Evolutionary conservation across 2,888 invertebrate genomes (phyloP).

Genomic region (Sialis lutaria): DNA sequence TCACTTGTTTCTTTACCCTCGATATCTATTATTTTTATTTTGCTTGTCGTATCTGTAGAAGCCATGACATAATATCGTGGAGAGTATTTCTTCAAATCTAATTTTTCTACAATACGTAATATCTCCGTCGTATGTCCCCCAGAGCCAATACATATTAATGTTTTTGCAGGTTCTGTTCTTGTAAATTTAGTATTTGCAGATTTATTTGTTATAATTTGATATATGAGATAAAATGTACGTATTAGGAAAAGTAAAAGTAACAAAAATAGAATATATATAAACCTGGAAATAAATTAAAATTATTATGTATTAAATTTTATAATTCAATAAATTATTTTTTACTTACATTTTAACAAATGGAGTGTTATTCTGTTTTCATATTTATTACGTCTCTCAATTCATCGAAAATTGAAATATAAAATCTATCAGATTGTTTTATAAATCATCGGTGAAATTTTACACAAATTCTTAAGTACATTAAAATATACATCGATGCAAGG

Average conservation of each 20-base stretch:
- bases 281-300: too few species aligned
- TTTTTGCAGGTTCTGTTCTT: constrained; percentile 21
- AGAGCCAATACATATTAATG: constrained; percentile 52
- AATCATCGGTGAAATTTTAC: too few species aligned
- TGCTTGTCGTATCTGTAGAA: constrained; percentile 58
- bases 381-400: too few species aligned
- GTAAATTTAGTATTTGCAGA: constrained; percentile 15
- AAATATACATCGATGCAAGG: too few species aligned
- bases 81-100: constrained; percentile 44
- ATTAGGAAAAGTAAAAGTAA: not conserved
- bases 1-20: constrained; percentile 21
- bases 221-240: not conserved
- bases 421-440: too few species aligned
- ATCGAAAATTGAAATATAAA: too few species aligned
- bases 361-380: too few species aligned
- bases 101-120: constrained; percentile 45
- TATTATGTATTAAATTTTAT: too few species aligned
- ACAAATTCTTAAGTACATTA: too few species aligned
- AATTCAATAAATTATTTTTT: too few species aligned
- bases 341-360: too few species aligned
- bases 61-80: constrained; percentile 69
- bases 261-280: not conserved
- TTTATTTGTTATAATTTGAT: constrained; percentile 12
- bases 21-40: constrained; percentile 40
- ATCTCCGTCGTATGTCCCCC: constrained; percentile 96